Evolutionary conservation across 2,113 vertebrate genomes (phyloP).

Genomic region (Nycticryphes semicollaris): DNA sequence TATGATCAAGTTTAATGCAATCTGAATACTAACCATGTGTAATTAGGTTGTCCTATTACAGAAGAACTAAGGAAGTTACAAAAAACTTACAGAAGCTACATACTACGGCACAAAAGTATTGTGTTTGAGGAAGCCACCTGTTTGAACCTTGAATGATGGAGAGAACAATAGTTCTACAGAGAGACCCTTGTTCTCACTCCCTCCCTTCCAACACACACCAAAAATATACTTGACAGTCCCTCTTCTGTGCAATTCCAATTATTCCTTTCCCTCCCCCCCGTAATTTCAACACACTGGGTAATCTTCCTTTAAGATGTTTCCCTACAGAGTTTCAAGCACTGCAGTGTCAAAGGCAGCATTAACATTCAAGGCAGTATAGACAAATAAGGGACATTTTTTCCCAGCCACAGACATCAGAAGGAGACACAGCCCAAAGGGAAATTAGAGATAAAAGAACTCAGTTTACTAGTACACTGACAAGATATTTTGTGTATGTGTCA

Average conservation of each 20-base stretch:
- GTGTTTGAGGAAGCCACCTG: background rate
- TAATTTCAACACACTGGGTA: background rate
- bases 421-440: background rate
- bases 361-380: background rate
- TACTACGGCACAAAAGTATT: background rate
- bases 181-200: background rate
- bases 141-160: background rate
- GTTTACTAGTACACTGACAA: background rate
- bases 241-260: background rate
- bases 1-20: background rate
- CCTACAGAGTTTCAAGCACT: background rate
- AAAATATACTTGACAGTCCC: background rate
- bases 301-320: background rate
- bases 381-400: background rate
- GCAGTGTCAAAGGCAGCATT: background rate
- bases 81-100: background rate
- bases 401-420: background rate
- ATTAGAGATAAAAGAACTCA: background rate
- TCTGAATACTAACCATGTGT: conserved; percentile 6
- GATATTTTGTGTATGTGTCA: background rate
- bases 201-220: background rate
- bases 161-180: background rate
- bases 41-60: background rate
- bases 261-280: background rate
- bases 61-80: background rate